Evolutionary conservation across 1,140 invertebrate genomes (phyloP).

Genomic region (Mactra quadrangularis): DNA sequence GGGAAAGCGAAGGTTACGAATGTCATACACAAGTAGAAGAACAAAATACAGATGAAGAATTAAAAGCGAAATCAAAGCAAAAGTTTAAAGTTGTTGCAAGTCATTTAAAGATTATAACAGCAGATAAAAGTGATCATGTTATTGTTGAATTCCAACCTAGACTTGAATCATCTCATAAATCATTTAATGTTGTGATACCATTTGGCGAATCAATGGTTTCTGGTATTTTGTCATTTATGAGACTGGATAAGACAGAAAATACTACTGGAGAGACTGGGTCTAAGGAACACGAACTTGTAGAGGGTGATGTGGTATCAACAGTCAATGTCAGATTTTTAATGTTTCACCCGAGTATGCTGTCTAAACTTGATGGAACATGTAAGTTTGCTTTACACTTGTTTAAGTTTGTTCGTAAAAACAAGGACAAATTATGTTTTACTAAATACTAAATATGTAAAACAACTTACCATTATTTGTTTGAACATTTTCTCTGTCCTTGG

Average conservation of each 20-base stretch:
- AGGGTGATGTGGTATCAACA: not conserved
- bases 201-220: not conserved
- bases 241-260: not conserved
- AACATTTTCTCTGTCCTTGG: too few relatives aligned
- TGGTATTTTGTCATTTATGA: not conserved
- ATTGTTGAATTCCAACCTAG: conserved; percentile 35
- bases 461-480: too few relatives aligned
- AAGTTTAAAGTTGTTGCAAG: conserved; percentile 1
- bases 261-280: too few relatives aligned
- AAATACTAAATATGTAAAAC: not conserved
- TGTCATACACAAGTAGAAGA: not conserved
- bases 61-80: conserved; percentile 31
- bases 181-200: not conserved
- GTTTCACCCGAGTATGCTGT: conserved; percentile 24
- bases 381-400: conserved; percentile 1
- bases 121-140: not conserved
- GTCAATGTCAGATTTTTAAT: not conserved
- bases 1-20: conserved; percentile 29
- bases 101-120: not conserved
- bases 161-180: conserved; percentile 14
- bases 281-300: not conserved
- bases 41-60: not conserved
- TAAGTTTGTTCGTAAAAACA: not conserved
- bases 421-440: too few relatives aligned
- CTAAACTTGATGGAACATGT: conserved; percentile 28